These are phyloP conservation scores for Scaptodrosophila lebanonensis DNA, from an alignment of 1,140 invertebrate species.

Conservation along the genomic window DNA sequence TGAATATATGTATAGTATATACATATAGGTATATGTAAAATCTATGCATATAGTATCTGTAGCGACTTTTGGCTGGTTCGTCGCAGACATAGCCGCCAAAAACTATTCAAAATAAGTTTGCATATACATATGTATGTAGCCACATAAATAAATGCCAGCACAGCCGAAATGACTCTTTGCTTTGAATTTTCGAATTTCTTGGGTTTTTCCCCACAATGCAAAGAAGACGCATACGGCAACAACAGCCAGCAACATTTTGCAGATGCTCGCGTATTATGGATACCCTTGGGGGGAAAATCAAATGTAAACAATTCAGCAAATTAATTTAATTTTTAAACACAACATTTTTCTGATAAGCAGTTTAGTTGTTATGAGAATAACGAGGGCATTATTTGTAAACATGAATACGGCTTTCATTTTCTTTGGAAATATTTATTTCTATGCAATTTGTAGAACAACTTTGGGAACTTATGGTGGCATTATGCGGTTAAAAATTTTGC, in stretches of 20 bases:
- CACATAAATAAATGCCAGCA: no score
- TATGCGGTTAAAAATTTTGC: no score
- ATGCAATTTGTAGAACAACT: no score
- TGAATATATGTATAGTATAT: slow-evolving; percentile 15
- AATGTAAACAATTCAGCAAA: slow-evolving; percentile 1
- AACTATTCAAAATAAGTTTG: slow-evolving; percentile 40
- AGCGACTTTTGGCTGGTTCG: slow-evolving; percentile 19
- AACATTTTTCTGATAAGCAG: no score
- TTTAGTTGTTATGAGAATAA: no score
- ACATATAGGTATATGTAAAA: slow-evolving; percentile 20
- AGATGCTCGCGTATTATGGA: no score
- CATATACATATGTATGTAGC: no score
- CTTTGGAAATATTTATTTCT: no score
- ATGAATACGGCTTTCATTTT: no score
- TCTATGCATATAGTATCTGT: slow-evolving; percentile 17
- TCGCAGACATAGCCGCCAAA: slow-evolving; percentile 46
- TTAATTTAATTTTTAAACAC: neutral
- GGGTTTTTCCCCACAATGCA: slow-evolving; percentile 49
- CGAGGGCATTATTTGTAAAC: no score
- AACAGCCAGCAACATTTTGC: neutral
- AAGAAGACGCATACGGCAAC: slow-evolving; percentile 3
- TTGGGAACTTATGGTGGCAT: no score
- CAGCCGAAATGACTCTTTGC: slow-evolving; percentile 41
- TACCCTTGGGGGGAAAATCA: no score
- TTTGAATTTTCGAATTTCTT: slow-evolving; percentile 45